These are phyloP conservation scores for Scylla paramamosain DNA, from an alignment of 1,140 invertebrate genomes.

Conservation along the genomic window DNA sequence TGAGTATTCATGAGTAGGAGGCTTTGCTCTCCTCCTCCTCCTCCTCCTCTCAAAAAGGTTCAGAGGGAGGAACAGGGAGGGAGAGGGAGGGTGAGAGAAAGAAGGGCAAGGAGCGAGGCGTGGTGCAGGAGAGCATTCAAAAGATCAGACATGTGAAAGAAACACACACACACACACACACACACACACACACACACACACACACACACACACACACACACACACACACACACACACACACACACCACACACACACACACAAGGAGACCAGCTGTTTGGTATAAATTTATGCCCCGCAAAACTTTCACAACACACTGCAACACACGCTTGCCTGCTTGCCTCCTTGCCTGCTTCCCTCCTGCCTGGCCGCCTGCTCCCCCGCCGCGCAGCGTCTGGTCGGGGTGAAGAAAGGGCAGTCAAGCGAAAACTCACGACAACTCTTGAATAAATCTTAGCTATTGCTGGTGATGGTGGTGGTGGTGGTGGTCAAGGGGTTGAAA, in stretches of 20 bases:
- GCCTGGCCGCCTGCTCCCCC: too few species aligned
- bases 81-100: background rate
- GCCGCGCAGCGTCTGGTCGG: too few species aligned
- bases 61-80: background rate
- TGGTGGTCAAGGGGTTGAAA: too few species aligned
- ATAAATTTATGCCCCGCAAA: background rate
- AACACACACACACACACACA: conserved; percentile 50
- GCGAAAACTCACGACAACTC: too few species aligned
- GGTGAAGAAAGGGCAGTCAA: too few species aligned
- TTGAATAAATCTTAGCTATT: too few species aligned
- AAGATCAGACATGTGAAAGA: background rate
- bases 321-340: background rate
- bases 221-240: conserved; percentile 36
- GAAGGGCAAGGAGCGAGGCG: background rate
- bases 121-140: background rate
- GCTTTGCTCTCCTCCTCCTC: background rate
- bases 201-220: conserved; percentile 32
- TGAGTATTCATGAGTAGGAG: too few species aligned
- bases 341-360: too few species aligned
- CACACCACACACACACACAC: conserved; percentile 21
- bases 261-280: background rate
- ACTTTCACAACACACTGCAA: background rate
- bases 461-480: too few species aligned
- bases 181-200: conserved; percentile 31
- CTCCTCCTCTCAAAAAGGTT: background rate